These are phyloP conservation scores for Nomada flava DNA, from an alignment of 2,888 invertebrate genomes.

Conservation along the genomic window DNA sequence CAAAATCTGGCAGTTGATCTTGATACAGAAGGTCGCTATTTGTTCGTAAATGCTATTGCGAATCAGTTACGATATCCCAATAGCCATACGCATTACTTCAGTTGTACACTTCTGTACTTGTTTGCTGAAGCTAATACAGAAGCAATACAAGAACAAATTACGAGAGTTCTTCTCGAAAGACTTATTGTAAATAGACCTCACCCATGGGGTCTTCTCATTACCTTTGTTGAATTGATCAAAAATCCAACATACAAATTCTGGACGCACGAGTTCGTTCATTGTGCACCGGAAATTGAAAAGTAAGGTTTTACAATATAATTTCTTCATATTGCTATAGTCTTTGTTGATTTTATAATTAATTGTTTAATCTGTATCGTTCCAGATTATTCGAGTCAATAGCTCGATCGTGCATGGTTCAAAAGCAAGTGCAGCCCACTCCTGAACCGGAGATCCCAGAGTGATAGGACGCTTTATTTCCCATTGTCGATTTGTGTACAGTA, in stretches of 20 bases:
- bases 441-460: conserved; percentile 90
- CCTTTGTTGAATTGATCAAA: conserved; percentile 99
- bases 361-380: conserved; percentile 77
- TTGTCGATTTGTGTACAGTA: conserved; percentile 81
- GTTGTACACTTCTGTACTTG: conserved; percentile 97
- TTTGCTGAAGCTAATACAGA: conserved; percentile 99
- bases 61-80: conserved; percentile 99
- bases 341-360: not conserved
- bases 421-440: conserved; percentile 88
- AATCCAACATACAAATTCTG: conserved; percentile 99
- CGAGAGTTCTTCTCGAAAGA: conserved; percentile 97
- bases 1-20: conserved; percentile 99
- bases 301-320: conserved; percentile 84
- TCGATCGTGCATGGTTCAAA: conserved; percentile 96
- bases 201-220: conserved; percentile 99
- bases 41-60: conserved; percentile 99
- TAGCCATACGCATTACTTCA: conserved; percentile 99
- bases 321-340: not conserved
- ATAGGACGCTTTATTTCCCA: conserved; percentile 81
- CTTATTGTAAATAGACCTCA: conserved; percentile 99
- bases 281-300: conserved; percentile 99
- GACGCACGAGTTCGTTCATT: conserved; percentile 99
- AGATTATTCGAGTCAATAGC: conserved; percentile 98
- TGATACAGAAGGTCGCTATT: conserved; percentile 98
- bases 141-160: conserved; percentile 99